Base-by-base conservation (phyloP, 2,888 invertebrate genomes). In the Mesorhabditis belari region DNA sequence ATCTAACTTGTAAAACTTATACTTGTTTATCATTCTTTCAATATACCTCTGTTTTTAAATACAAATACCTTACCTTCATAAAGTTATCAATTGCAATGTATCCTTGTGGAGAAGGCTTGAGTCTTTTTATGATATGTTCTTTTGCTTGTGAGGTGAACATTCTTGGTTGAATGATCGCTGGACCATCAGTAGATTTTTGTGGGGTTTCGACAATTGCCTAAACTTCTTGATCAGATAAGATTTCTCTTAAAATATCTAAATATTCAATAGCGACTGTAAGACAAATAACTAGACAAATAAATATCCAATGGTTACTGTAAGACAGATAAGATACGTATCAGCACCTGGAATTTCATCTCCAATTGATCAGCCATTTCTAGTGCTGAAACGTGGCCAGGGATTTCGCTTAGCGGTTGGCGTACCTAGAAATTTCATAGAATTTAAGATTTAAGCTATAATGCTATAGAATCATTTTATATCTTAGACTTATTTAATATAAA, bases 311-410 rank as follows among this genome's bases (percentile, higher is more conserved):
- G 12, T 19, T 51, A 19, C 2, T 21, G 12, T 17, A 2, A 54
- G 21, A 25, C 2, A 17, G 21, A 54, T 54, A 12, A 25, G 23
- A 21, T 19, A 71, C n/a, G n/a, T n/a, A n/a, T n/a, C n/a, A n/a
- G n/a, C n/a, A n/a, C 73, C 63, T 79, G 79, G 57, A 79, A 80
- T 62, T 80, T 79, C 77, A 80, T 78, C 61, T 79, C 79, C 50
- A 80, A 60, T 4, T 77, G 77, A 55, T 73, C 74, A 2, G 77
- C 79, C 76, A 79, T 75, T 60, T 78, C 78, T 3, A 68, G 66
- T 55, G 71, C 73, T 9, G 72, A 63, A 0, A 75, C 77, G 50
- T 68, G 66, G 0, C 66, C 57, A 1, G 79, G 79, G 35, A 76
- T 69, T 25, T 79, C 79, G 49, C 73, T 71, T 5, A 80, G 69